These are phyloP conservation scores for Rattus norvegicus DNA, from an alignment of 2,113 vertebrate species.

Conservation along the genomic window GRCr8 NC_086026.1:73229501-73230000, in stretches of 20 bases:
- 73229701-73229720: neutral
- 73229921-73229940: neutral
- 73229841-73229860: neutral
- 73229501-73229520: neutral
- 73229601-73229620: neutral
- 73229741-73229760: too few relatives aligned
- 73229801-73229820: neutral
- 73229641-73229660: neutral
- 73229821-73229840: neutral
- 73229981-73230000: constrained; percentile 77
- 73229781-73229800: neutral
- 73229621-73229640: neutral
- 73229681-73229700: neutral
- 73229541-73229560: neutral
- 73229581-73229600: neutral
- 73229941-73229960: fast-evolving
- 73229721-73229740: neutral
- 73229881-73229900: constrained; percentile 33
- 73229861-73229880: neutral
- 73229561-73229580: neutral
- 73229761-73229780: neutral
- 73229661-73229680: neutral
- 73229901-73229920: neutral
- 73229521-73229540: neutral
- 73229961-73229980: constrained; percentile 59